These are phyloP conservation scores for Elegia similella DNA, from an alignment of 2,888 invertebrate genomes.

Conservation along the genomic window DNA sequence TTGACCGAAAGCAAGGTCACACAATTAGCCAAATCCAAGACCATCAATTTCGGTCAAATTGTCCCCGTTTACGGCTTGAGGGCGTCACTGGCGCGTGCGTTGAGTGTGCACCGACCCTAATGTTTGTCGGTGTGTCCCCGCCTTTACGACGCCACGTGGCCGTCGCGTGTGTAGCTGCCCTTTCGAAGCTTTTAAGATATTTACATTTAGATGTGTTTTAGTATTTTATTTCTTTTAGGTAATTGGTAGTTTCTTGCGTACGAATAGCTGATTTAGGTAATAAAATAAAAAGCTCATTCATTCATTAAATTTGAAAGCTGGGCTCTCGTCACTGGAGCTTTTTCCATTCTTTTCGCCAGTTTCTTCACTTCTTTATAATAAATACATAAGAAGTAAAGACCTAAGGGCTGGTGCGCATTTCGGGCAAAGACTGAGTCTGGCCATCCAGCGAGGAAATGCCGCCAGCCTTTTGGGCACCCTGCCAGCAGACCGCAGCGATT, in stretches of 20 bases:
- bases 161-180: constrained; percentile 60
- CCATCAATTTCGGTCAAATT: constrained; percentile 51
- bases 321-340: too few species aligned
- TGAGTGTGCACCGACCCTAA: constrained; percentile 46
- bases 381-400: too few species aligned
- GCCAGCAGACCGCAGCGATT: too few species aligned
- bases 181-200: constrained; percentile 52
- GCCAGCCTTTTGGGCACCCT: too few species aligned
- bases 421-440: too few species aligned
- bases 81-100: constrained; percentile 45
- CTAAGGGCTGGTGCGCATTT: too few species aligned
- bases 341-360: too few species aligned
- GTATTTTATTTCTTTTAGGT: not conserved
- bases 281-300: not conserved
- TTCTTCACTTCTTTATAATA: too few species aligned
- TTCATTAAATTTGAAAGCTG: too few species aligned
- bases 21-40: constrained; percentile 25
- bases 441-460: too few species aligned
- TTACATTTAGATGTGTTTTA: constrained; percentile 32
- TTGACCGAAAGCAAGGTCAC: constrained; percentile 23
- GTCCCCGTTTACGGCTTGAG: constrained; percentile 33
- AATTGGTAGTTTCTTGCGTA: not conserved
- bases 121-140: constrained; percentile 40
- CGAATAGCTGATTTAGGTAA: not conserved
- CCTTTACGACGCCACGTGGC: constrained; percentile 48